Conservation (phyloP, 2,113 vertebrate genomes). For the Phalacrocorax pelagicus region DNA sequence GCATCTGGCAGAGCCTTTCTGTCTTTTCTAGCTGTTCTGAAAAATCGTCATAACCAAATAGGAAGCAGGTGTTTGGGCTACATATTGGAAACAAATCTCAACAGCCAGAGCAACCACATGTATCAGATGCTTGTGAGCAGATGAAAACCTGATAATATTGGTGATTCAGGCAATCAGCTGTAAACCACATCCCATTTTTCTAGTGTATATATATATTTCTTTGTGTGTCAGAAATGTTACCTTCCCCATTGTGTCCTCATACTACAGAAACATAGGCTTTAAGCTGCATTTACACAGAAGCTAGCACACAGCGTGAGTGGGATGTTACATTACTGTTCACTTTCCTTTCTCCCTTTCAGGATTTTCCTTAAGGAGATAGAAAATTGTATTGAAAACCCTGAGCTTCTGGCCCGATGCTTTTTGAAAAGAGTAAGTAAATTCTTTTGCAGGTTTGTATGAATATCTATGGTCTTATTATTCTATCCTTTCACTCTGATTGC, state of each 20-base stretch:
- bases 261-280: background rate
- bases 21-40: constrained; percentile 12
- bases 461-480: background rate
- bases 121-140: background rate
- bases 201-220: background rate
- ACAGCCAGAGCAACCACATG: background rate
- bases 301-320: background rate
- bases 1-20: background rate
- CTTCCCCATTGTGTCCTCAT: background rate
- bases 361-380: constrained; percentile 92
- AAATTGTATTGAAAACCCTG: constrained; percentile 88
- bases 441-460: background rate
- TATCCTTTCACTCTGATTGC: background rate
- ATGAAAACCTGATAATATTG: background rate
- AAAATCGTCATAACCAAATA: background rate
- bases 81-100: background rate
- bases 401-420: constrained; percentile 90
- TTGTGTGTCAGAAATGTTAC: background rate
- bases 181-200: background rate
- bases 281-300: background rate
- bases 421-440: constrained; percentile 88
- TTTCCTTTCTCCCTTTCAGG: constrained; percentile 67
- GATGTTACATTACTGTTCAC: background rate
- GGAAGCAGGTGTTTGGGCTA: background rate
- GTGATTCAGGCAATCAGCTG: background rate